Evolutionary conservation across 1,140 invertebrate species (phyloP), one percentile per base, ranked within the genome.

Genomic region (Drosophila watanabei): DNA sequence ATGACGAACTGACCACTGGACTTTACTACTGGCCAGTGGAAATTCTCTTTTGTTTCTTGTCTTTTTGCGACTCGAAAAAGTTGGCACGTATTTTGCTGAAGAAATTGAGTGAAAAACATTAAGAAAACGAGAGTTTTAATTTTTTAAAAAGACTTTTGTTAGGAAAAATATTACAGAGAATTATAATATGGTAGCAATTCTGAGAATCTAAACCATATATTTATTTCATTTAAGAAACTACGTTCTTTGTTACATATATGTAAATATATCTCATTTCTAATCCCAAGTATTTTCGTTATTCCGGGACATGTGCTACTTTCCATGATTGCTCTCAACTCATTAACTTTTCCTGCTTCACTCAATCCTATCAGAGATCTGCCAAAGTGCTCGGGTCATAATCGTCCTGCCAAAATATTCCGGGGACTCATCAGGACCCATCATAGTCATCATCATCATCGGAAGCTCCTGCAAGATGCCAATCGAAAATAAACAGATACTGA

Each of bases 31-130:
- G 54, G 45, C 32, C 54, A 61, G 56, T 41, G 32, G 32, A 51
- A 75, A 62, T 62, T 59, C 6, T 76, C 54, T 66, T 62, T 66
- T 60, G 52, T 51, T 63, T 75, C 51, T 57, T 11, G 35, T 37
- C 37, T 32, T 66, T 60, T 58, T 70, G 39, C 45, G 56, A 32
- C 24, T 51, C 24, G 4, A 56, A 68, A 39, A 85, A 85, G 56
- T 85, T 85, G 56, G 73, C 64, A 70, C 64, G 64, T 82, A 68
- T 57, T 45, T 85, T 62, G 48, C 41, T 41, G 33, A 43, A 18
- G 51, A 85, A 86, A 82, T 86, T 79, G 79, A 56, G 49, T n/a
- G 79, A 82, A 85, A 85, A 68, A 51, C 3, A 62, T 35, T 11
- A 0, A 37, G 11, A 9, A 13, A 41, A 39, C 9, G n/a, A 14